phyloP scores from a whole-genome alignment of 2,888 invertebrate species.

The Acrobasis consociella region DNA sequence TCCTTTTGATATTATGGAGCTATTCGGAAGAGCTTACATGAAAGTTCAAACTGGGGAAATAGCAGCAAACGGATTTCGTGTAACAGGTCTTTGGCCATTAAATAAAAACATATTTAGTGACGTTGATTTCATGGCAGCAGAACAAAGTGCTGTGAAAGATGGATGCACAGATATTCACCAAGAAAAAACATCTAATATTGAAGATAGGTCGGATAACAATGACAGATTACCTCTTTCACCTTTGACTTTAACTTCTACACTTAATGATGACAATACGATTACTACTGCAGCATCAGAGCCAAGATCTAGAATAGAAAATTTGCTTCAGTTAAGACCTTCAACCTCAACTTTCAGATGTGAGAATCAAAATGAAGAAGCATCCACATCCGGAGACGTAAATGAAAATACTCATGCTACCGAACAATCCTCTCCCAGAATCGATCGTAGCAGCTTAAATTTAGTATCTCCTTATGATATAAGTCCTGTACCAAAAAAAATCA shows the following conservation, averaged over 20 bases:
- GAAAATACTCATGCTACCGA: no score
- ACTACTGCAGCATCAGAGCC: no score
- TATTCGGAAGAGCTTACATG: conserved; percentile 38
- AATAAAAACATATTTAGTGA: conserved; percentile 30
- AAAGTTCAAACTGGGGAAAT: conserved; percentile 31
- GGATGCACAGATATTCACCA: conserved; percentile 22
- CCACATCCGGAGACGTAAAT: no score
- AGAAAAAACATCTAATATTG: no score
- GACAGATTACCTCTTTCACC: no score
- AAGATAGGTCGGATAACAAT: not conserved
- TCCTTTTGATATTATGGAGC: conserved; percentile 38
- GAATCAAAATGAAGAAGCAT: no score
- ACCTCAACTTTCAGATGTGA: no score
- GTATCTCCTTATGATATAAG: conserved; percentile 31
- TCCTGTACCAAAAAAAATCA: conserved; percentile 29
- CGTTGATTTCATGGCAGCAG: conserved; percentile 28
- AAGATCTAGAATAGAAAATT: not conserved
- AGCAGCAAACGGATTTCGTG: conserved; percentile 30
- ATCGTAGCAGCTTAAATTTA: conserved; percentile 27
- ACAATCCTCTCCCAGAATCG: conserved; percentile 26
- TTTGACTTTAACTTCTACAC: no score
- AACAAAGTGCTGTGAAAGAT: conserved; percentile 32
- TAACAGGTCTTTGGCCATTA: conserved; percentile 31
- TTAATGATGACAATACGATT: no score
- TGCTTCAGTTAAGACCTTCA: no score